phyloP scores from a whole-genome alignment of 2,113 vertebrate species.

The Antennarius striatus region DNA sequence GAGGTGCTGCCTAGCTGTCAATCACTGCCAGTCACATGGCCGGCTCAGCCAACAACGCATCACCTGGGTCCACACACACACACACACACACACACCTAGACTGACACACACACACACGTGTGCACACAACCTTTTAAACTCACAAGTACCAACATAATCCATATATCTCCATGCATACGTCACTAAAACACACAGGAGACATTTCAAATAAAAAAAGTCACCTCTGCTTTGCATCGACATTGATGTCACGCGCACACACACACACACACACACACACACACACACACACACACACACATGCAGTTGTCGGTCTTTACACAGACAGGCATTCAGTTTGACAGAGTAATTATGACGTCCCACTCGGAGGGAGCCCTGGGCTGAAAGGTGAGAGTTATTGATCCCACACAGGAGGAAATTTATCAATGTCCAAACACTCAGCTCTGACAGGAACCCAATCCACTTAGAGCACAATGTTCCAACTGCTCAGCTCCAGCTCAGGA shows the following conservation, averaged over 20 bases:
- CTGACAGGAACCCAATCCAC: constrained; percentile 81
- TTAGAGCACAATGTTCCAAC: constrained; percentile 69
- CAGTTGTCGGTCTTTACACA: constrained; percentile 62
- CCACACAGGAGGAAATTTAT: constrained; percentile 92
- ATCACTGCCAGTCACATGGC: constrained; percentile 73
- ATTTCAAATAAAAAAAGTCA: constrained; percentile 22
- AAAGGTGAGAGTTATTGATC: constrained; percentile 91
- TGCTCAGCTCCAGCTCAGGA: constrained; percentile 49
- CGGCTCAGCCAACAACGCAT: constrained; percentile 68
- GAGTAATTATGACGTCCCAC: constrained; percentile 91
- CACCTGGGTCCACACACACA: constrained; percentile 66
- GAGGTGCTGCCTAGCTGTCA: constrained; percentile 83
- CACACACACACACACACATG: constrained; percentile 30
- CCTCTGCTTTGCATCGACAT: constrained; percentile 15
- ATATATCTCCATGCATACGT: constrained; percentile 56
- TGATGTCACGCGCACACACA: constrained; percentile 29
- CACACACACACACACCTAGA: constrained; percentile 36
- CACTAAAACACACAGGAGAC: constrained; percentile 22
- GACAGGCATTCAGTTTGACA: constrained; percentile 88
- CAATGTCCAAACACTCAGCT: constrained; percentile 87
- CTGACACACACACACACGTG: constrained; percentile 9
- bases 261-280: constrained; percentile 33
- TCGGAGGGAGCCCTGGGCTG: constrained; percentile 78
- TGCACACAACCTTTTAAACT: constrained; percentile 32
- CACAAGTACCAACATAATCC: constrained; percentile 47